These are phyloP conservation scores for Drosophila histrio DNA, from an alignment of 2,888 invertebrate species.

Conservation along the genomic window DNA sequence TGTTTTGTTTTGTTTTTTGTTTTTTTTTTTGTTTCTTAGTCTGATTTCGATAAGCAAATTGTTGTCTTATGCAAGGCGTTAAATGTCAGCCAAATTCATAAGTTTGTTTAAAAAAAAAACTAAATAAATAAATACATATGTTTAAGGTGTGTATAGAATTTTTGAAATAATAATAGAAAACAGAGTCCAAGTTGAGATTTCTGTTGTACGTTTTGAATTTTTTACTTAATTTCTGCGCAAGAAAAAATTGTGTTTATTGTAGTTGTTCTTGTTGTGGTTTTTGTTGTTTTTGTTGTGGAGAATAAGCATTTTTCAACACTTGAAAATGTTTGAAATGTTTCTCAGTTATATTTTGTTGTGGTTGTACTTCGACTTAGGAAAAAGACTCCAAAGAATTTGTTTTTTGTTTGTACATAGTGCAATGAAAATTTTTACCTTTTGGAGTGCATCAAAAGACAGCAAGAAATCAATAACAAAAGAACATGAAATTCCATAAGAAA, in stretches of 20 bases:
- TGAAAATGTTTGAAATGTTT: constrained; percentile 49
- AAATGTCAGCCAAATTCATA: constrained; percentile 41
- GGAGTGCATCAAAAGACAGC: constrained; percentile 71
- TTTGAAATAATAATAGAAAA: constrained; percentile 55
- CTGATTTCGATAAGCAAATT: constrained; percentile 64
- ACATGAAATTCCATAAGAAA: constrained; percentile 20
- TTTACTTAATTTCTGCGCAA: constrained; percentile 24
- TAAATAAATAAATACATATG: constrained; percentile 52
- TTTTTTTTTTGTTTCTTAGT: constrained; percentile 38
- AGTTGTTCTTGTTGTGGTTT: constrained; percentile 12
- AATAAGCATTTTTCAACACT: constrained; percentile 56
- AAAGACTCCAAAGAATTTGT: constrained; percentile 46
- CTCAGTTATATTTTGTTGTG: constrained; percentile 27
- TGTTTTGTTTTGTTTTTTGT: constrained; percentile 35
- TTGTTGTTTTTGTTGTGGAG: constrained; percentile 25
- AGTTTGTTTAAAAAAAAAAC: constrained; percentile 47
- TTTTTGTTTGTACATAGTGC: constrained; percentile 62
- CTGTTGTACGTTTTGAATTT: constrained; percentile 23
- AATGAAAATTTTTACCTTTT: constrained; percentile 62
- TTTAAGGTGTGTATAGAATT: constrained; percentile 40
- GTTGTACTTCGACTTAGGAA: constrained; percentile 27
- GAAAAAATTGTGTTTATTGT: constrained; percentile 37
- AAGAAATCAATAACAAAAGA: constrained; percentile 49
- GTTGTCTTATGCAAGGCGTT: constrained; percentile 35
- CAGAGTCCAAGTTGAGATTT: constrained; percentile 58